Conservation (phyloP, 64 coral and sea anemone species). For the Acropora tenuis region DNA sequence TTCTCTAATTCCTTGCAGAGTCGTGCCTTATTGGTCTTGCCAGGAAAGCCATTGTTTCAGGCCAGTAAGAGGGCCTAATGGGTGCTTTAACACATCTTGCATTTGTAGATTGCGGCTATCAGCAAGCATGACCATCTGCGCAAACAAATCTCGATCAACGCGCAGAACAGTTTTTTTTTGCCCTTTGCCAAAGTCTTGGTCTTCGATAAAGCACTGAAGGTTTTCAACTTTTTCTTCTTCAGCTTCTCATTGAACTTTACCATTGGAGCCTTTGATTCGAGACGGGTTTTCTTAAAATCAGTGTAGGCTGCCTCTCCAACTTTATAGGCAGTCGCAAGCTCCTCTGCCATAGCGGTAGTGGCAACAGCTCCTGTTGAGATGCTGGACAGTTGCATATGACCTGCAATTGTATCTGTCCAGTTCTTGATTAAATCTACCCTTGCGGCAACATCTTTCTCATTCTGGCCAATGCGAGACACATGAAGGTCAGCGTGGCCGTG, state of each 20-base stretch:
- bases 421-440: no score
- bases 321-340: not conserved
- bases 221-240: no score
- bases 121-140: constrained; percentile 27
- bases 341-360: constrained; percentile 20
- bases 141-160: constrained; percentile 46
- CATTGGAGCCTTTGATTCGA: constrained; percentile 3
- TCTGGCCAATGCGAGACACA: no score
- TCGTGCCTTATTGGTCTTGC: not conserved
- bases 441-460: no score
- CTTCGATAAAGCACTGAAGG: constrained; percentile 39
- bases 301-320: constrained; percentile 48
- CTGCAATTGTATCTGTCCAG: not conserved
- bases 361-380: constrained; percentile 61
- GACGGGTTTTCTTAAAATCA: constrained; percentile 23
- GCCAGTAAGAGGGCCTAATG: constrained; percentile 26
- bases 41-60: not conserved
- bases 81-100: not conserved
- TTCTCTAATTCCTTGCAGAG: no score
- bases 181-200: not conserved
- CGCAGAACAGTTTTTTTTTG: constrained; percentile 15
- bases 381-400: not conserved
- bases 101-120: not conserved
- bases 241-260: not conserved
- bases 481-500: no score